phyloP scores from a whole-genome alignment of 1,140 invertebrate species.

The Neocloeon triangulifer region DNA sequence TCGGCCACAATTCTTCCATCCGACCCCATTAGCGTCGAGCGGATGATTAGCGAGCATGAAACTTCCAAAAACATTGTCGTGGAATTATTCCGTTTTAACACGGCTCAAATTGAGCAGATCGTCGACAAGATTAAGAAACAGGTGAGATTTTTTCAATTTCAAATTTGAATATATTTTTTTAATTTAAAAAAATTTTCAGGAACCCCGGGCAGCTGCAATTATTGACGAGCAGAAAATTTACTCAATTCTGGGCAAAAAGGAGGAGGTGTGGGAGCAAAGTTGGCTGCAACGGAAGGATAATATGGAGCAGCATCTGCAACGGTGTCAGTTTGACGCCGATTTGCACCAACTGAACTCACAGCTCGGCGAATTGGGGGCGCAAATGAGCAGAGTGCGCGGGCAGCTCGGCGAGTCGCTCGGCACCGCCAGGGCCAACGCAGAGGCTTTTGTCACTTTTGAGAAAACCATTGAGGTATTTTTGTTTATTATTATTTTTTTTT shows the following conservation, averaged over 20 bases:
- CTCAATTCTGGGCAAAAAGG: conserved; percentile 26
- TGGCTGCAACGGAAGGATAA: conserved; percentile 31
- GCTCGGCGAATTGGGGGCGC: conserved; percentile 36
- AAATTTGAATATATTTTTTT: conserved; percentile 4
- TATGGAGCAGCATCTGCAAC: conserved; percentile 35
- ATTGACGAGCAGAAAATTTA: conserved; percentile 47
- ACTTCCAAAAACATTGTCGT: conserved; percentile 27
- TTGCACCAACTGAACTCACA: conserved; percentile 48
- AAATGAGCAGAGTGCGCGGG: conserved; percentile 33
- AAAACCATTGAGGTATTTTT: conserved; percentile 47
- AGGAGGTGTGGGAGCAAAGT: conserved; percentile 29
- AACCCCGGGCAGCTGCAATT: conserved; percentile 36
- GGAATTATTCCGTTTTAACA: conserved; percentile 31
- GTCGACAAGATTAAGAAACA: conserved; percentile 35
- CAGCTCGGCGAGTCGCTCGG: conserved; percentile 48
- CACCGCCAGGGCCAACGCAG: conserved; percentile 39
- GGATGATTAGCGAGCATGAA: conserved; percentile 30
- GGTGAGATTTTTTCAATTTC: conserved; percentile 19
- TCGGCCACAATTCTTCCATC: conserved; percentile 17
- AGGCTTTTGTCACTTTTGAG: conserved; percentile 54
- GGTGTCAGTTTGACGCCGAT: conserved; percentile 46
- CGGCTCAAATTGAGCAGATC: conserved; percentile 35
- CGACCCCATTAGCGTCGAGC: conserved; percentile 23
- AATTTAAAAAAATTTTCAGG: conserved; percentile 22
- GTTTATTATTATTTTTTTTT: conserved; percentile 7